Percentiles rank a stretch among this genome's conserved stretches.
These are phyloP conservation scores for Cuculus canorus DNA, from an alignment of 2,797 vertebrate genomes.

Conservation along the genomic window DNA sequence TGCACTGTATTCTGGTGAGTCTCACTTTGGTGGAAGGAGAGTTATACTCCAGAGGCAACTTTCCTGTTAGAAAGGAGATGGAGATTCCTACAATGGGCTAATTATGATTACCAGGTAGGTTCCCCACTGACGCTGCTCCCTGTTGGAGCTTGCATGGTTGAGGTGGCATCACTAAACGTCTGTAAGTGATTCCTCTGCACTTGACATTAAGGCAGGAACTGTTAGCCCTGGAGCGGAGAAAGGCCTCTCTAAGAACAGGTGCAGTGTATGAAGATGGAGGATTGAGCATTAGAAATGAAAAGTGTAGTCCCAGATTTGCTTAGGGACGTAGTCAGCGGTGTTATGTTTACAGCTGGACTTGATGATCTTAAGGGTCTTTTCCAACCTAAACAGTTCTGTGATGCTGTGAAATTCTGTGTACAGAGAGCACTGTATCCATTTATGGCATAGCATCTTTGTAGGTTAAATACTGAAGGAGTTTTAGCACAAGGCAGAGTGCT, in stretches of 20 bases:
- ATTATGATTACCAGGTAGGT: neutral
- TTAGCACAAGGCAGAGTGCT: neutral
- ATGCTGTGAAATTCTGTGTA: neutral
- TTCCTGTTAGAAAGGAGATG: neutral
- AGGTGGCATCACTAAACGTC: neutral
- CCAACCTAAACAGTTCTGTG: no score
- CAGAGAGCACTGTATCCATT: neutral
- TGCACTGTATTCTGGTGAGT: neutral
- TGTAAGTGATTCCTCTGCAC: neutral
- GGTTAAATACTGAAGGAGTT: neutral
- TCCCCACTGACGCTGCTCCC: neutral
- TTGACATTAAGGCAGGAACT: neutral
- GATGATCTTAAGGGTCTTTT: no score
- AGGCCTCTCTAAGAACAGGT: neutral
- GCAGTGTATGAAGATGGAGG: neutral
- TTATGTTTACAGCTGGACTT: no score
- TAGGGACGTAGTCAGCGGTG: no score
- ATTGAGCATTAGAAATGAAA: neutral
- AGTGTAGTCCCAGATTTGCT: neutral
- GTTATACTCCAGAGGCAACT: neutral
- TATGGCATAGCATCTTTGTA: fast-evolving
- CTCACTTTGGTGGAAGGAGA: neutral
- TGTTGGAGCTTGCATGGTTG: neutral
- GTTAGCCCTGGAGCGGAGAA: neutral
- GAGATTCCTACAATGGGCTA: neutral